These are phyloP conservation scores for Callyntrura guangdongensis DNA, from an alignment of 2,888 invertebrate genomes.

Conservation along the genomic window DNA sequence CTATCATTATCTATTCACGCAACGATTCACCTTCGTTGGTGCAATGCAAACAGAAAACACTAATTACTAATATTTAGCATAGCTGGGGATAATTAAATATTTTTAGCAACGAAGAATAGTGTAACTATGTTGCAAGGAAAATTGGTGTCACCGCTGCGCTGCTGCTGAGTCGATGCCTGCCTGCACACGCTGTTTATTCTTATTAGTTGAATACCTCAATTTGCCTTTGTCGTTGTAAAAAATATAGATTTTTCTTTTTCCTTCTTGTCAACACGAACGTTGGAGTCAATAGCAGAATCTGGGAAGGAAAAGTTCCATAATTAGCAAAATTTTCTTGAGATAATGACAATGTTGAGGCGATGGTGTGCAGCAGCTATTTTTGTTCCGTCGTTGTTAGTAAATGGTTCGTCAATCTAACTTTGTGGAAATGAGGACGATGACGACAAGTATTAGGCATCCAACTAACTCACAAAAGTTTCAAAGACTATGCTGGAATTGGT, in stretches of 20 bases:
- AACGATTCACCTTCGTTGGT: neutral
- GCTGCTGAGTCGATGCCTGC: neutral
- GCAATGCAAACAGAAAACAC: constrained; percentile 15
- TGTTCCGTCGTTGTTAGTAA: neutral
- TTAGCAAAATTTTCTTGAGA: no score
- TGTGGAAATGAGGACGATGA: constrained; percentile 59
- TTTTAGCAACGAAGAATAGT: neutral
- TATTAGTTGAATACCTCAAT: neutral
- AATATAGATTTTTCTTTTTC: neutral
- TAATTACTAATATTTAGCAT: constrained; percentile 43
- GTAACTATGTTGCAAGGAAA: neutral
- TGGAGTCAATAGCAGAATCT: neutral
- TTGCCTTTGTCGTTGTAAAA: neutral
- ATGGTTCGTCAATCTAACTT: neutral
- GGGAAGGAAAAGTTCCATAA: no score
- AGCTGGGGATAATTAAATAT: constrained; percentile 5
- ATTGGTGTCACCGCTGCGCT: constrained; percentile 23
- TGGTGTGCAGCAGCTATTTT: neutral
- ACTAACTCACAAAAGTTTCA: constrained; percentile 20
- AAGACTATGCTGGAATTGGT: constrained; percentile 9
- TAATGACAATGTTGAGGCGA: neutral
- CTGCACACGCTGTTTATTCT: neutral
- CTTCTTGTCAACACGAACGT: neutral
- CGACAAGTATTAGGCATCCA: neutral
- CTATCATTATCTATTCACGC: constrained; percentile 3